Evolutionary conservation across 1,140 invertebrate genomes (phyloP).

Genomic region (Antheraea pernyi): DNA sequence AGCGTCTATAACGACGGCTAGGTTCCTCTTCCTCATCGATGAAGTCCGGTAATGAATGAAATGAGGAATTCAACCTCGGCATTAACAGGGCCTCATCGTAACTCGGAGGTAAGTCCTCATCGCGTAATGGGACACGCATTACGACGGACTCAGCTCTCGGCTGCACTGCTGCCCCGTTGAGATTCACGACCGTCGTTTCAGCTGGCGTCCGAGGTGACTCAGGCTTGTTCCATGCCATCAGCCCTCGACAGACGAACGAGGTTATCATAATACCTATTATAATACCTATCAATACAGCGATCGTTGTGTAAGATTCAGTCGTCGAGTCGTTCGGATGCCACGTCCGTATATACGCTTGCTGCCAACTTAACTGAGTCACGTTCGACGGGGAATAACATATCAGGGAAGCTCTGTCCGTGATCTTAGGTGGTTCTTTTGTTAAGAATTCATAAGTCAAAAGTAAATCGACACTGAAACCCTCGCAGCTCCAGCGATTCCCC

Average conservation of each 20-base stretch:
- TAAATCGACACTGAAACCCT: conserved; percentile 80
- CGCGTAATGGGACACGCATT: conserved; percentile 75
- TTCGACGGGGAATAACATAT: conserved; percentile 82
- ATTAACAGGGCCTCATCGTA: conserved; percentile 87
- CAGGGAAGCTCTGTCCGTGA: conserved; percentile 54
- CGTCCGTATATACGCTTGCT: conserved; percentile 80
- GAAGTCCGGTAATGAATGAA: conserved; percentile 80
- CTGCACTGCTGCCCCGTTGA: conserved; percentile 76
- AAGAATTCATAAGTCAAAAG: conserved; percentile 81
- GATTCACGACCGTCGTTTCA: conserved; percentile 72
- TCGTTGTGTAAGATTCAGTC: conserved; percentile 78
- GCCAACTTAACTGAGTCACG: conserved; percentile 83
- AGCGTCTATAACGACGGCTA: conserved; percentile 43
- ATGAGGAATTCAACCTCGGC: conserved; percentile 81
- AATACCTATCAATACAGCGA: conserved; percentile 79
- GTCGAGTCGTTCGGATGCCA: conserved; percentile 75
- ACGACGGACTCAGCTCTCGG: conserved; percentile 64
- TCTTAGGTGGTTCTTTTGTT: conserved; percentile 76
- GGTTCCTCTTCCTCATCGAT: conserved; percentile 51
- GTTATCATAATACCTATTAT: conserved; percentile 76
- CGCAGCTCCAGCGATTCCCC: conserved; percentile 87
- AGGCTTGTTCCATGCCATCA: conserved; percentile 76
- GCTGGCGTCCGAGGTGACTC: conserved; percentile 74
- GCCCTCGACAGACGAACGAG: conserved; percentile 76
- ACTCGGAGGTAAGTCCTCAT: conserved; percentile 83